A percentile compares a stretch with the other conserved stretches of the same genome.
Evolutionary conservation across 2,888 invertebrate genomes (phyloP).

Genomic region (Pachydiplax longipennis): DNA sequence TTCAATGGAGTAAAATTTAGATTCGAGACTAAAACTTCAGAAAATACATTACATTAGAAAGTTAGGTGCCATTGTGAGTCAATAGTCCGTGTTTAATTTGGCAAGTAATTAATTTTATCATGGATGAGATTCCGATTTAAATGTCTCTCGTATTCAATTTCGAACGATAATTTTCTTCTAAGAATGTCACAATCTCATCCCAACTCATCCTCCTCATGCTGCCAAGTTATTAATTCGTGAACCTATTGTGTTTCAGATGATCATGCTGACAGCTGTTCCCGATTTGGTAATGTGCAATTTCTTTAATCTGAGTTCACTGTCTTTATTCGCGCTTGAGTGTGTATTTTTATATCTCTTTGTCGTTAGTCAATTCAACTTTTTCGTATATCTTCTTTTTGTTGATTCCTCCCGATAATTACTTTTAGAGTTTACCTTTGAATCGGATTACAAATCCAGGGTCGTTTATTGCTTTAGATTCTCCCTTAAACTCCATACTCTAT

Average conservation of each 20-base stretch:
- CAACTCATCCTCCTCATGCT: not conserved
- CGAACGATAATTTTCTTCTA: not conserved
- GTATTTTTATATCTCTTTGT: not conserved
- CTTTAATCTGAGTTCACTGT: constrained; percentile 25
- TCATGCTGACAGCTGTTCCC: constrained; percentile 44
- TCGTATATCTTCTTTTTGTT: not conserved
- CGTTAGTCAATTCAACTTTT: not conserved
- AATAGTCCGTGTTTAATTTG: not conserved
- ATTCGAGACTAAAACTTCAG: too few species aligned
- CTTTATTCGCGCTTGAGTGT: constrained; percentile 9
- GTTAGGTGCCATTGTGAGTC: not conserved
- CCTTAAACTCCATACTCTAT: too few species aligned
- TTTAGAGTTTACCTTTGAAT: too few species aligned
- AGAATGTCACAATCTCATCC: not conserved
- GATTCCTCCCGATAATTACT: too few species aligned
- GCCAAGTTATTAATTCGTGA: constrained; percentile 12
- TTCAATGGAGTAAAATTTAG: too few species aligned
- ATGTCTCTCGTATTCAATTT: too few species aligned
- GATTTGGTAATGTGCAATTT: constrained; percentile 40
- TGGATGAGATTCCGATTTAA: not conserved
- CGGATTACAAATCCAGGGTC: too few species aligned
- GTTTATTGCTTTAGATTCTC: too few species aligned
- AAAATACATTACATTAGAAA: not conserved
- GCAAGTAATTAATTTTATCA: not conserved
- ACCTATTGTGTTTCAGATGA: constrained; percentile 43